Conservation (phyloP, 2,888 invertebrate species). For the Agelastica alni region DNA sequence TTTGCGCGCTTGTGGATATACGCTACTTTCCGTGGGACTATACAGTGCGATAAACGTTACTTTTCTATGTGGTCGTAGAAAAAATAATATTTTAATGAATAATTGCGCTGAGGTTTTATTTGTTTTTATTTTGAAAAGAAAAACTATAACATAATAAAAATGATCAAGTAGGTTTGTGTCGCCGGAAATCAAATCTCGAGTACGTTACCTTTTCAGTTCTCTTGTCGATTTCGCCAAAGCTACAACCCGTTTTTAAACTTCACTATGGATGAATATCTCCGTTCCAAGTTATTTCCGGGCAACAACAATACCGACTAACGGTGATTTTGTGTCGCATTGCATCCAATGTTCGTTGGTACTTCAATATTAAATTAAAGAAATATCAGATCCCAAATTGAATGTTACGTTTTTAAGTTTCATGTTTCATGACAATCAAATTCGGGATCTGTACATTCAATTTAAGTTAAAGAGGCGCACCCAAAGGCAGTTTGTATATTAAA, state of each 20-base stretch:
- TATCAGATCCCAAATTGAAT: background rate
- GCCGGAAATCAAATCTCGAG: slow-evolving; percentile 2
- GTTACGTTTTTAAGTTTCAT: background rate
- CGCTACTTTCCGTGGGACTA: no score
- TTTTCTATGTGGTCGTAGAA: no score
- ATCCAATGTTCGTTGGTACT: slow-evolving; percentile 1
- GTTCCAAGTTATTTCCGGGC: slow-evolving; percentile 1
- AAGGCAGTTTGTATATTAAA: no score
- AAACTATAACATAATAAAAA: no score
- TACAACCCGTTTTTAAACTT: background rate
- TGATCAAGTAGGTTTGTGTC: background rate
- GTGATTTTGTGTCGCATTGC: slow-evolving; percentile 5
- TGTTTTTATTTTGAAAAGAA: no score
- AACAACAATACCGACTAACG: slow-evolving; percentile 1
- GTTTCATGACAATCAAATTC: background rate
- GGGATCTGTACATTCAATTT: background rate
- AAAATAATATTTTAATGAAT: no score
- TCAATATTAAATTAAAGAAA: slow-evolving; percentile 3
- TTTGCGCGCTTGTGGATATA: no score
- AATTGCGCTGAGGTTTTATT: no score
- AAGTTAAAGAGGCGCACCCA: slow-evolving; percentile 10
- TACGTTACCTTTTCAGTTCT: background rate
- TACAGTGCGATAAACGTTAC: no score
- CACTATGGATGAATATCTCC: slow-evolving; percentile 1
- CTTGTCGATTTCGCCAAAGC: background rate